Conservation (phyloP, 2,888 invertebrate species). For the Lithophane semibrunnea region DNA sequence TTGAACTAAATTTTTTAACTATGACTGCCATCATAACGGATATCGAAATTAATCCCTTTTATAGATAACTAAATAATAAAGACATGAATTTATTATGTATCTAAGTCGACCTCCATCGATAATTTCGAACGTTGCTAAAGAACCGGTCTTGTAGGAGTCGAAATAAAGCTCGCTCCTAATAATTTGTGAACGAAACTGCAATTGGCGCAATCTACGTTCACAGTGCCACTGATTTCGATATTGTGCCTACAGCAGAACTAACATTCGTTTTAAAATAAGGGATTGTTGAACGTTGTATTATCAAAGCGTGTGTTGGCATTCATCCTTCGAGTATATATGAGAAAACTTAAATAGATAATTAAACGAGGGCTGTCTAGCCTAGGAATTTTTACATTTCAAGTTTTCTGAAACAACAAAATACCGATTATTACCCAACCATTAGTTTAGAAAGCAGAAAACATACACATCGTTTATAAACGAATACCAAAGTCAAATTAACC, state of each 20-base stretch:
- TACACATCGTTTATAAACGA: constrained; percentile 20
- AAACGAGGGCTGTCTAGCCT: constrained; percentile 18
- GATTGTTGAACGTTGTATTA: constrained; percentile 4
- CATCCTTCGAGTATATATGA: constrained; percentile 54
- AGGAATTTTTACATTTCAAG: constrained; percentile 10
- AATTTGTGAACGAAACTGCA: constrained; percentile 63
- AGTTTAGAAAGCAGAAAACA: constrained; percentile 11
- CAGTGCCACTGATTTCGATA: constrained; percentile 34
- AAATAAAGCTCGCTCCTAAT: constrained; percentile 67
- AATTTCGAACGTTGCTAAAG: constrained; percentile 76
- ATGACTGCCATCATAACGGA: constrained; percentile 16
- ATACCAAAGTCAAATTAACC: constrained; percentile 34
- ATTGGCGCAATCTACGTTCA: constrained; percentile 50
- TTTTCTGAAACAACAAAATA: constrained; percentile 7
- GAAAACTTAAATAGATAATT: constrained; percentile 50
- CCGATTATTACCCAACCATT: constrained; percentile 7
- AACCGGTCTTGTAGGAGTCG: constrained; percentile 76
- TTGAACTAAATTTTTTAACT: constrained; percentile 2
- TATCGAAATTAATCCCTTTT: constrained; percentile 39
- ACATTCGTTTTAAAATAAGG: constrained; percentile 18
- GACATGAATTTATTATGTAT: constrained; percentile 64
- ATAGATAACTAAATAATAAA: constrained; percentile 48
- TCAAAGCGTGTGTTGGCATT: constrained; percentile 52
- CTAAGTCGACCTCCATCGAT: constrained; percentile 73
- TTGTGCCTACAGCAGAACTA: constrained; percentile 16